Conservation (phyloP, 53 echinoderm and acorn worm species). For the Stichopus horrens region DNA sequence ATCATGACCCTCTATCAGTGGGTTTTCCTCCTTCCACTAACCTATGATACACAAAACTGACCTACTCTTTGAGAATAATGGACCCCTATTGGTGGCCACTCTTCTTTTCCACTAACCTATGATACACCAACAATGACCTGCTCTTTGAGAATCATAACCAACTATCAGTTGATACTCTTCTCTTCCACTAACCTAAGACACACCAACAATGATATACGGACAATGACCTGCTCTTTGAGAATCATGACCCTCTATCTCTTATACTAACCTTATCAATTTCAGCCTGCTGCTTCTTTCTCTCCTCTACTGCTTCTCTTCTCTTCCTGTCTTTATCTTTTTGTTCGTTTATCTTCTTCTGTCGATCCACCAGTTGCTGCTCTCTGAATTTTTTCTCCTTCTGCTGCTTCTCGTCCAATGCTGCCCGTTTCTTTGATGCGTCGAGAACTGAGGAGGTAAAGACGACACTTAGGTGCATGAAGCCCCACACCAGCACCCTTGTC, state of each 20-base stretch:
- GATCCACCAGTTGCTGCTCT: slow-evolving; percentile 52
- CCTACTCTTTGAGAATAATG: too few relatives aligned
- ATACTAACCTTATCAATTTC: slow-evolving; percentile 68
- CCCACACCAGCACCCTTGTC: slow-evolving; percentile 8
- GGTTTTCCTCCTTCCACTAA: too few relatives aligned
- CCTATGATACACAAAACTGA: too few relatives aligned
- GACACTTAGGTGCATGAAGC: slow-evolving; percentile 25
- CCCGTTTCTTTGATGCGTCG: slow-evolving; percentile 81
- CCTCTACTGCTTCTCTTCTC: slow-evolving; percentile 76
- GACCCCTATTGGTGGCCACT: too few relatives aligned
- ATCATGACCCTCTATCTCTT: background rate
- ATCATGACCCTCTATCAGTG: too few relatives aligned
- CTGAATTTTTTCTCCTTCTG: slow-evolving; percentile 55
- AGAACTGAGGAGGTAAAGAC: slow-evolving; percentile 62
- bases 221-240: too few relatives aligned
- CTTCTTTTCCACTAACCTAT: too few relatives aligned
- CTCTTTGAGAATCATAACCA: too few relatives aligned
- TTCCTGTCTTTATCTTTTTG: slow-evolving; percentile 61
- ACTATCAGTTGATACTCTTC: too few relatives aligned
- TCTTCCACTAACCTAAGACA: too few relatives aligned
- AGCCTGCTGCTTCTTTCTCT: slow-evolving; percentile 74
- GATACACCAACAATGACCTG: too few relatives aligned
- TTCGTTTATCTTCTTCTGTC: slow-evolving; percentile 72
- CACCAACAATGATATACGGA: too few relatives aligned
- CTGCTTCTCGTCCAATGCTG: slow-evolving; percentile 57